These are phyloP conservation scores for Noctua janthe DNA, from an alignment of 2,888 invertebrate genomes.

Conservation along the genomic window DNA sequence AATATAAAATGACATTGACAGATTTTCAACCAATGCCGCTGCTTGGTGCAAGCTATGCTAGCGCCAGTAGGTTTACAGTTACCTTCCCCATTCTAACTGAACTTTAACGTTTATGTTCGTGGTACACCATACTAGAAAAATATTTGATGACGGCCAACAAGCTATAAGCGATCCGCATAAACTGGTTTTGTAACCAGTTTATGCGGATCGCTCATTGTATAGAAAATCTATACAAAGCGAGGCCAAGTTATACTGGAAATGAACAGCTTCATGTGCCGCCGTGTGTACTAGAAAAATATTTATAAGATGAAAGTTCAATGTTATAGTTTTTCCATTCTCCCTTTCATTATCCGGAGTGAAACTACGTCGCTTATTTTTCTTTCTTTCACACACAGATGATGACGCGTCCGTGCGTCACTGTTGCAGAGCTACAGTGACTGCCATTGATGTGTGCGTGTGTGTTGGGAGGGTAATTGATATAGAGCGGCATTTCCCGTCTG, in stretches of 20 bases:
- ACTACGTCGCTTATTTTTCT: not conserved
- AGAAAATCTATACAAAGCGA: no score
- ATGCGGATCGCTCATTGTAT: no score
- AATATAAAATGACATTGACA: no score
- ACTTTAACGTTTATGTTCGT: not conserved
- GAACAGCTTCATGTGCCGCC: no score
- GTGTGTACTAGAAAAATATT: not conserved
- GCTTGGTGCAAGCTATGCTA: no score
- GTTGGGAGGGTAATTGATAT: constrained; percentile 16
- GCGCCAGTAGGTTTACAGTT: no score
- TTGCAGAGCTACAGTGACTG: constrained; percentile 1
- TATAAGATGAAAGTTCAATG: no score
- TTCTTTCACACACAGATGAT: not conserved
- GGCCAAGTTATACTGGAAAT: no score
- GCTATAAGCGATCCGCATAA: no score
- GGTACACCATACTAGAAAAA: not conserved
- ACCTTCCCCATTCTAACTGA: not conserved
- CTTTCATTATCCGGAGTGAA: not conserved
- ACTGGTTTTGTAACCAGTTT: no score
- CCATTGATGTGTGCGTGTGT: constrained; percentile 1
- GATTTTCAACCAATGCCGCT: no score
- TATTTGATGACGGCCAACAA: no score
- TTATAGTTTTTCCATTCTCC: not conserved
- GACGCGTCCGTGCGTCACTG: constrained; percentile 54
- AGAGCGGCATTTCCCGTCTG: constrained; percentile 32